Percentiles rank a stretch among this genome's conserved stretches.
Evolutionary conservation across 2,888 invertebrate genomes (phyloP).

Genomic region (Trichopoda pennipes): DNA sequence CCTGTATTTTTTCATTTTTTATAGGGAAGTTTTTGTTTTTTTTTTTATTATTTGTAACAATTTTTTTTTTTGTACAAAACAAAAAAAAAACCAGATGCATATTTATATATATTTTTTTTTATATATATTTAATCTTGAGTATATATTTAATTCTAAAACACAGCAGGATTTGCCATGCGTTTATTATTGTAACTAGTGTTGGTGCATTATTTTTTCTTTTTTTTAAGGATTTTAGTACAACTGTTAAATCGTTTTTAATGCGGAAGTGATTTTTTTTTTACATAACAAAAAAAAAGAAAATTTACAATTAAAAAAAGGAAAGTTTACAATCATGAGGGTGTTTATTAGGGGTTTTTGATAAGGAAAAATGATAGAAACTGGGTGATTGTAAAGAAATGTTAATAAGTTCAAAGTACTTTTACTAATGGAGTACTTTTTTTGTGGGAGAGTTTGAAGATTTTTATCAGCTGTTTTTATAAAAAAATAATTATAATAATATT

Average conservation of each 20-base stretch:
- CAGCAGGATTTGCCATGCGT: slow-evolving; percentile 54
- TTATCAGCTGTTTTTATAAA: too few species aligned
- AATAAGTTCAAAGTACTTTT: slow-evolving; percentile 14
- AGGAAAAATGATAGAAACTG: slow-evolving; percentile 29
- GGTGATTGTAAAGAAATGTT: slow-evolving; percentile 14
- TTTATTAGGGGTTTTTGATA: slow-evolving; percentile 13
- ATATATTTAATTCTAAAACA: slow-evolving; percentile 51
- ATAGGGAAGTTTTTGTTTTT: slow-evolving; percentile 34
- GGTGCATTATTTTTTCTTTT: slow-evolving; percentile 35
- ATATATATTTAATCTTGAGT: slow-evolving; percentile 54
- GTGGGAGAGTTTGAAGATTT: too few species aligned
- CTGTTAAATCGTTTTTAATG: slow-evolving; percentile 62
- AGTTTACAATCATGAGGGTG: slow-evolving; percentile 36
- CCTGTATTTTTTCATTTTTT: slow-evolving; percentile 24
- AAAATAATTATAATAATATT: too few species aligned
- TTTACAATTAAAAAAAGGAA: slow-evolving; percentile 3
- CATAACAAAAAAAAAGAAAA: slow-evolving; percentile 7
- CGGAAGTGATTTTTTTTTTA: slow-evolving; percentile 66
- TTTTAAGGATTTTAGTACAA: slow-evolving; percentile 36
- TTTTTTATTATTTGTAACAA: slow-evolving; percentile 20
- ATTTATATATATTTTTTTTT: slow-evolving; percentile 32
- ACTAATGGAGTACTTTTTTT: too few species aligned
- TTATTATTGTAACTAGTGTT: slow-evolving; percentile 51
- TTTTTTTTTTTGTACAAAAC: slow-evolving; percentile 9
- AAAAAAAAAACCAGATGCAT: slow-evolving; percentile 64